Percentiles rank a stretch among this genome's conserved stretches.
Evolutionary conservation across 2,888 invertebrate genomes (phyloP).

Genomic region (Lottia scabra): DNA sequence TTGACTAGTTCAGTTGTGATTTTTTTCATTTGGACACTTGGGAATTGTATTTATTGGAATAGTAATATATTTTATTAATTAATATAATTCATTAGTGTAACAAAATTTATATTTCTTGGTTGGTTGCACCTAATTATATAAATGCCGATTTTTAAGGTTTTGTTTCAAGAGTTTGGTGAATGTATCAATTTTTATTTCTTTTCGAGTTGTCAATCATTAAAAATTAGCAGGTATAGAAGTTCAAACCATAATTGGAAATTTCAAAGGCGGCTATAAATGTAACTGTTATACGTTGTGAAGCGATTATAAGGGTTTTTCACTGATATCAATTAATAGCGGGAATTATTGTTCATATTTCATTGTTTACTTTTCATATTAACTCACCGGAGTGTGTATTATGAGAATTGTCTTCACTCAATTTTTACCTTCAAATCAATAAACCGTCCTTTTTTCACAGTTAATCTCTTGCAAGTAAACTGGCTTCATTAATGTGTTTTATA

Average conservation of each 20-base stretch:
- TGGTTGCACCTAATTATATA: too few species aligned
- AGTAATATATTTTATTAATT: too few species aligned
- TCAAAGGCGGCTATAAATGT: neutral
- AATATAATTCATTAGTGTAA: too few species aligned
- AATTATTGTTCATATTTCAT: neutral
- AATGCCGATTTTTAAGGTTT: too few species aligned
- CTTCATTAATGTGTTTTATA: conserved; percentile 1
- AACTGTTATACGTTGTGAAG: neutral
- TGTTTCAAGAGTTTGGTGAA: too few species aligned
- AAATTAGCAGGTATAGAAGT: too few species aligned
- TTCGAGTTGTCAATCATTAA: too few species aligned
- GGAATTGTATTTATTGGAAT: too few species aligned
- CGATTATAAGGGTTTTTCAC: neutral
- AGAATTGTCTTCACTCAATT: neutral
- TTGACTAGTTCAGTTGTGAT: too few species aligned
- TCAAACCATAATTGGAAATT: neutral
- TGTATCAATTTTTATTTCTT: too few species aligned
- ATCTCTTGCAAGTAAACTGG: conserved; percentile 1
- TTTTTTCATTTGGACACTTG: too few species aligned
- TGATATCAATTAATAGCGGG: neutral
- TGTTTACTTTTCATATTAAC: conserved; percentile 4
- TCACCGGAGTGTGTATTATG: neutral
- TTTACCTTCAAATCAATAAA: neutral
- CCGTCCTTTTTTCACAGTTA: neutral
- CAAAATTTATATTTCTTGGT: too few species aligned